Conservation (phyloP, 2,888 invertebrate genomes). For the Dicycla oo region DNA sequence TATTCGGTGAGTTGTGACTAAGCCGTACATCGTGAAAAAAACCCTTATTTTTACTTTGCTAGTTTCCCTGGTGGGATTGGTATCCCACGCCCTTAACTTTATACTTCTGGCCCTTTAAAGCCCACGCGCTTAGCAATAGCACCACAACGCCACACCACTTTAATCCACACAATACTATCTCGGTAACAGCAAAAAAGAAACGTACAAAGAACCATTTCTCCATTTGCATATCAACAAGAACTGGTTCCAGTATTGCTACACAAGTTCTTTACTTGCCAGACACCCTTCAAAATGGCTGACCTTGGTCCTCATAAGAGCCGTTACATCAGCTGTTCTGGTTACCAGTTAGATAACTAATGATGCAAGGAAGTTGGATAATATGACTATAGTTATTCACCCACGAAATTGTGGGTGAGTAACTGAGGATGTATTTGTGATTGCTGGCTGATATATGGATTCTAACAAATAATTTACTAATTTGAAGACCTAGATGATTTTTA, state of each 20-base stretch:
- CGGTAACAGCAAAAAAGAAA: not conserved
- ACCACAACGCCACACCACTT: no score
- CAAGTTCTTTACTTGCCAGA: conserved; percentile 27
- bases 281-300: conserved; percentile 20
- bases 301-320: conserved; percentile 3
- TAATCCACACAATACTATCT: conserved; percentile 14
- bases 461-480: not conserved
- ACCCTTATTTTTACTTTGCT: no score
- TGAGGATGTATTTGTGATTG: conserved; percentile 5
- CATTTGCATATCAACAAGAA: conserved; percentile 33
- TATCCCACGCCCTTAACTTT: not conserved
- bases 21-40: no score
- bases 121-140: not conserved
- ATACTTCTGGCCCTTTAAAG: not conserved
- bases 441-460: not conserved
- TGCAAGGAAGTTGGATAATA: conserved; percentile 27
- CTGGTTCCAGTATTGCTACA: conserved; percentile 39
- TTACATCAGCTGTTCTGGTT: conserved; percentile 4
- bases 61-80: no score
- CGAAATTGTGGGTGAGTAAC: not conserved
- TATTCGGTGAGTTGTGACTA: no score
- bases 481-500: not conserved
- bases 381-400: not conserved
- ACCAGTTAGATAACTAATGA: not conserved
- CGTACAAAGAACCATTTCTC: conserved; percentile 37